These are phyloP conservation scores for Rhabdomys pumilio DNA, from an alignment of 2,797 vertebrate species.

Conservation along the genomic window DNA sequence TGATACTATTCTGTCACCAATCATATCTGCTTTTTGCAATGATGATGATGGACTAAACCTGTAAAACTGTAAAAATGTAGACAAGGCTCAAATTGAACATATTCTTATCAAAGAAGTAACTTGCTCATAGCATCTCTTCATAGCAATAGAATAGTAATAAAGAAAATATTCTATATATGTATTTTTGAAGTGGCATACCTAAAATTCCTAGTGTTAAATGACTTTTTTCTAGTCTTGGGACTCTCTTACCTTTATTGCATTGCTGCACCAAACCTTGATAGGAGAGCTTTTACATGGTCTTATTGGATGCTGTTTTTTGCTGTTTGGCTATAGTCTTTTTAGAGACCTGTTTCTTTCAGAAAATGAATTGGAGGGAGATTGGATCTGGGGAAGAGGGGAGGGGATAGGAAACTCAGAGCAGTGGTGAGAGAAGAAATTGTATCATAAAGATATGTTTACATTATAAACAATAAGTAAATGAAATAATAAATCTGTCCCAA, in stretches of 20 bases:
- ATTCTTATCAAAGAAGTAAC: not conserved
- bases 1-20: not conserved
- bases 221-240: not conserved
- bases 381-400: not conserved
- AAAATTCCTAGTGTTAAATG: not conserved
- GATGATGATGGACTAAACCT: not conserved
- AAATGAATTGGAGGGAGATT: not conserved
- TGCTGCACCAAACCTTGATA: not conserved
- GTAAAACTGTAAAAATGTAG: too few relatives aligned
- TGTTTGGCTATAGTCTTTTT: not conserved
- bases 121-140: not conserved
- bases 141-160: not conserved
- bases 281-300: not conserved
- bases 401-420: not conserved
- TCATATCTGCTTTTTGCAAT: not conserved
- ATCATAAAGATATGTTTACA: not conserved
- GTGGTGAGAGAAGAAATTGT: not conserved
- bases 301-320: not conserved
- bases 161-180: not conserved
- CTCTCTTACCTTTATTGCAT: not conserved
- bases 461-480: not conserved
- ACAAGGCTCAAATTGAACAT: not conserved
- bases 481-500: not conserved
- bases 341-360: not conserved
- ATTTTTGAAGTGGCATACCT: not conserved